Evolutionary conservation across 2,797 vertebrate genomes (phyloP), one percentile per base, ranked within the genome.

Genomic region (Valencia hispanica): DNA sequence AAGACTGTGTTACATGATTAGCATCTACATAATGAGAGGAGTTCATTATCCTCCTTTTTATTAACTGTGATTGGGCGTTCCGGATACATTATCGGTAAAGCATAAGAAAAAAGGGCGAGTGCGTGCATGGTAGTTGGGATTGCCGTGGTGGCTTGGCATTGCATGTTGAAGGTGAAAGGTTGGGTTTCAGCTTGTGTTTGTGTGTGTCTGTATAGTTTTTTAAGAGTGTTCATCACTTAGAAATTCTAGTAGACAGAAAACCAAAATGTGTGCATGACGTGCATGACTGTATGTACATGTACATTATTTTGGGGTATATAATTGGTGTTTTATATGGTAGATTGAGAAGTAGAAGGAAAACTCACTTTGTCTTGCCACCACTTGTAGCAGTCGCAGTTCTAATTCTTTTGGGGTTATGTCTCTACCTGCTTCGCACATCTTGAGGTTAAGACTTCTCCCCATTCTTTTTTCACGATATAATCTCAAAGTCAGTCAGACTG

Each of bases 1-100:
- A 87, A 92, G 88, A 91, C 87, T 91, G 89, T 91, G 91, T 92
- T 90, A 86, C 86, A 88, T 90, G 93, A 93, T 93, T 92, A 92
- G 79, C 82, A 90, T 92, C 84, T 85, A 81, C 89, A 90, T 94
- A 93, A 93, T 90, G 90, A 94, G 89, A 81, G 87, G 61, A 91
- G 89, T 94, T 93, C 88, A 92, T 94, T 93, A 93, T 87, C 82
- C 69, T 68, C 76, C 70, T 86, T 88, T 91, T 88, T 91, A 93
- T 89, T 91, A 86, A 81, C 84, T 27, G 41, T 88, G 89, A 91
- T 90, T 91, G 86, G 83, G 84, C 84, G 85, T 89, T 84, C 84
- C 73, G 82, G 89, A 80, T 84, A 82, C 80, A 51, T 32, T 74
- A 80, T 83, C 43, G 32, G 80, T 72, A 87, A 75, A 73, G 59